These are phyloP conservation scores for Panagrolaimus sp. DNA, from an alignment of 1,140 invertebrate genomes.

Conservation along the genomic window DNA sequence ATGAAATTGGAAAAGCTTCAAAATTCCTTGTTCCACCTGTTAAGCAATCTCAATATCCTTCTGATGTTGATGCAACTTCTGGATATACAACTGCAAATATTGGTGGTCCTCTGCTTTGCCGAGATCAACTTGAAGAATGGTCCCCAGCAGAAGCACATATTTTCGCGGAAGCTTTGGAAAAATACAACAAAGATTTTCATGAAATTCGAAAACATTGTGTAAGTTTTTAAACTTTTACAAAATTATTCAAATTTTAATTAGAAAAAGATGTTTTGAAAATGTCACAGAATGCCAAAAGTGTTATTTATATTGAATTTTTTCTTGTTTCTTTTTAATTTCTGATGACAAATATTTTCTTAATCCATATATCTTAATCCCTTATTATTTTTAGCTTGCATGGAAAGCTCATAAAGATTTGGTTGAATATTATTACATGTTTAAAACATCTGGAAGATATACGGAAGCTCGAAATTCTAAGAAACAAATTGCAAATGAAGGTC, in stretches of 20 bases:
- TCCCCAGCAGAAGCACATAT: slow-evolving; percentile 95
- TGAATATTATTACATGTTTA: slow-evolving; percentile 99
- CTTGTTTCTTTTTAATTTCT: no score
- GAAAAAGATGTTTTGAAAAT: no score
- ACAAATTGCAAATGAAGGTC: slow-evolving; percentile 88
- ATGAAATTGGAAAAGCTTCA: slow-evolving; percentile 83
- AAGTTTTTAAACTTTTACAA: no score
- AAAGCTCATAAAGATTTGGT: slow-evolving; percentile 97
- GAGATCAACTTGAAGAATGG: slow-evolving; percentile 99
- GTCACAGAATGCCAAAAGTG: no score
- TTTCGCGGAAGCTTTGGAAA: slow-evolving; percentile 94
- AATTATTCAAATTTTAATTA: no score
- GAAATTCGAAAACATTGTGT: slow-evolving; percentile 91
- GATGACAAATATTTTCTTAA: no score
- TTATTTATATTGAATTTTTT: no score
- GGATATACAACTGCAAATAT: slow-evolving; percentile 48
- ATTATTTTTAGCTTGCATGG: slow-evolving; percentile 73
- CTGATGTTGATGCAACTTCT: slow-evolving; percentile 48
- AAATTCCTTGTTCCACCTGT: slow-evolving; percentile 84
- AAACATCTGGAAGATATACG: slow-evolving; percentile 81
- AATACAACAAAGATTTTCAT: slow-evolving; percentile 98
- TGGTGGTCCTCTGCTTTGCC: slow-evolving; percentile 83
- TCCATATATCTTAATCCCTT: no score
- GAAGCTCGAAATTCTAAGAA: slow-evolving; percentile 79
- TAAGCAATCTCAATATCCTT: slow-evolving; percentile 46